phyloP scores from a whole-genome alignment of 2,113 vertebrate species.

The Sardina pilchardus region DNA sequence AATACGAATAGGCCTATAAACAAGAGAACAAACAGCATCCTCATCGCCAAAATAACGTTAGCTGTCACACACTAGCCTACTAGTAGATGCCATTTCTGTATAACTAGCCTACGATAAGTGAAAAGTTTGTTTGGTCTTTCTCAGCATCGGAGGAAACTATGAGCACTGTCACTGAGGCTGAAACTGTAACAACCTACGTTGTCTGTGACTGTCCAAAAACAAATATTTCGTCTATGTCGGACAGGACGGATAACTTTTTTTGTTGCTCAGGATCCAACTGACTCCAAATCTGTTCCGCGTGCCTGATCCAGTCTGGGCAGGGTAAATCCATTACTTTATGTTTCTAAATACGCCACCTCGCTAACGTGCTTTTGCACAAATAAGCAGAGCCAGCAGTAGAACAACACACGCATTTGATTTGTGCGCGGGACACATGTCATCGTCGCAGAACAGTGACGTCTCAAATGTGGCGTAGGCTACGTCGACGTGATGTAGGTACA shows the following conservation, averaged over 20 bases:
- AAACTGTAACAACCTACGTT: constrained; percentile 46
- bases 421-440: background rate
- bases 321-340: constrained; percentile 64
- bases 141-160: no score
- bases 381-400: background rate
- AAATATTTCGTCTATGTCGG: constrained; percentile 66
- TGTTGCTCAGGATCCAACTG: constrained; percentile 49
- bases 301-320: constrained; percentile 62
- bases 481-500: no score
- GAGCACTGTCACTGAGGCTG: background rate
- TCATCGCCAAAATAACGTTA: no score
- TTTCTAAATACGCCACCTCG: background rate
- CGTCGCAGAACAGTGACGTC: background rate
- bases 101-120: no score
- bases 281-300: constrained; percentile 67
- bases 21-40: no score
- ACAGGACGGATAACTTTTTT: constrained; percentile 52
- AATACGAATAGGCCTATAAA: background rate
- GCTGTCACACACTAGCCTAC: no score
- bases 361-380: background rate
- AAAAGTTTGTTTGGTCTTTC: no score
- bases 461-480: background rate
- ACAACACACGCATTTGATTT: background rate
- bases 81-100: no score
- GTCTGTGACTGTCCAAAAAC: constrained; percentile 48